Conservation (phyloP, 2,888 invertebrate species). For the Scaptomyza polygonia region DNA sequence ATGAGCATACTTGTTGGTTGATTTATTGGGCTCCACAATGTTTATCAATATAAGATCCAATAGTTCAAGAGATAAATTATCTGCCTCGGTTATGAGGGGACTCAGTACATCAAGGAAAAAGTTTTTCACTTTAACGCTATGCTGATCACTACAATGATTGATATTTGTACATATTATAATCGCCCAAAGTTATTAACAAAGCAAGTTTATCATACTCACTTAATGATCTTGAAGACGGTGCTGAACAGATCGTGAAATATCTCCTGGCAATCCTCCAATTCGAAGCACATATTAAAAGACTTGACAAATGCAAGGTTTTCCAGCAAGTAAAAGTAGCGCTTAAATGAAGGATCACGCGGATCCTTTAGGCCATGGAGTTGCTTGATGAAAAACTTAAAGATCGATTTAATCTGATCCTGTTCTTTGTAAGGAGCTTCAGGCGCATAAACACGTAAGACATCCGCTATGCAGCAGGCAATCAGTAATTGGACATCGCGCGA, state of each 20-base stretch:
- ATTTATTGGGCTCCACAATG: constrained; percentile 96
- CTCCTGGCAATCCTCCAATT: constrained; percentile 98
- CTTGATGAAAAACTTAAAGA: constrained; percentile 97
- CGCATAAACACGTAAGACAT: constrained; percentile 97
- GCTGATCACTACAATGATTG: constrained; percentile 90
- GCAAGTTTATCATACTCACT: constrained; percentile 87
- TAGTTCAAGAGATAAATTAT: constrained; percentile 96
- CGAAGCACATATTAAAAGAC: constrained; percentile 99
- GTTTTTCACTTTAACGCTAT: constrained; percentile 97
- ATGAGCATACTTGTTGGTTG: constrained; percentile 95
- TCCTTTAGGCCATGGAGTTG: constrained; percentile 96
- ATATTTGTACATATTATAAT: constrained; percentile 4
- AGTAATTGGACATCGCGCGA: constrained; percentile 97
- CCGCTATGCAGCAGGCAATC: constrained; percentile 98
- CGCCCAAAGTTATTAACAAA: background rate
- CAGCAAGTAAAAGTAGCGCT: constrained; percentile 97
- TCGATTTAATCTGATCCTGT: constrained; percentile 94
- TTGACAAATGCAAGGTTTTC: constrained; percentile 99
- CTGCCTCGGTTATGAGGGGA: constrained; percentile 97
- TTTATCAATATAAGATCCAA: constrained; percentile 97
- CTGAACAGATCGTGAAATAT: constrained; percentile 97
- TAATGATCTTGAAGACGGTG: constrained; percentile 97
- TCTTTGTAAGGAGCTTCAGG: constrained; percentile 99
- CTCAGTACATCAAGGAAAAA: constrained; percentile 98
- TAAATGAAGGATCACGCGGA: constrained; percentile 98